phyloP scores from a whole-genome alignment of 2,888 invertebrate genomes.

The Taphrorychus bicolor region DNA sequence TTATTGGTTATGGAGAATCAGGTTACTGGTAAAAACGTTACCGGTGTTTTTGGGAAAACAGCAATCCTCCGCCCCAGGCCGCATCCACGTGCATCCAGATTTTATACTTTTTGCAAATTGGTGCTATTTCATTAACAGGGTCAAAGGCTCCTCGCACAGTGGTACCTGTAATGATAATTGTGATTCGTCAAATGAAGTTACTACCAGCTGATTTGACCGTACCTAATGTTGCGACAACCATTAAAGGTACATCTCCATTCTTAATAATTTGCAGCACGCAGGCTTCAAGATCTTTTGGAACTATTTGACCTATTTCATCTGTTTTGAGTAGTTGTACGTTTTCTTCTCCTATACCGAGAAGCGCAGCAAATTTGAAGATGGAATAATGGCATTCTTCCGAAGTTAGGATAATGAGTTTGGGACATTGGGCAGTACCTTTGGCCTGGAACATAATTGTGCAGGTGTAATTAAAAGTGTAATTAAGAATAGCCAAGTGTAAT shows the following conservation, averaged over 20 bases:
- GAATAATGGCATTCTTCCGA: conserved; percentile 71
- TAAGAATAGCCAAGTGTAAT: no score
- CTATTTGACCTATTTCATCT: conserved; percentile 59
- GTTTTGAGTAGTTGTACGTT: conserved; percentile 63
- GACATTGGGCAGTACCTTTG: conserved; percentile 57
- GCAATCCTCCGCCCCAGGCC: conserved; percentile 68
- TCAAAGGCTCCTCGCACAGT: conserved; percentile 98
- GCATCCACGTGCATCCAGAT: conserved; percentile 90
- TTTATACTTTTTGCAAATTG: conserved; percentile 92
- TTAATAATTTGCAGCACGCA: conserved; percentile 54
- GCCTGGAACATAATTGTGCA: conserved; percentile 48
- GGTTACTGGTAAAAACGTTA: neutral
- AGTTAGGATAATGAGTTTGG: conserved; percentile 61
- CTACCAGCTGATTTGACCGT: no score
- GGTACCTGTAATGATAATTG: conserved; percentile 64
- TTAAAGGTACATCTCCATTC: conserved; percentile 57
- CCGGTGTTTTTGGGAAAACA: conserved; percentile 64
- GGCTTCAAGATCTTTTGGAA: conserved; percentile 52
- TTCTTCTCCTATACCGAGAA: conserved; percentile 66
- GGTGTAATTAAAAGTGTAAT: neutral
- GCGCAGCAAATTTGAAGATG: conserved; percentile 64
- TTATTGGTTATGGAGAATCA: neutral
- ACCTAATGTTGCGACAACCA: conserved; percentile 62
- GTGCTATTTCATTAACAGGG: conserved; percentile 90
- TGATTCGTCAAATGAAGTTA: conserved; percentile 13